phyloP scores from a whole-genome alignment of 2,888 invertebrate species.

The Uloborus plumipes region DNA sequence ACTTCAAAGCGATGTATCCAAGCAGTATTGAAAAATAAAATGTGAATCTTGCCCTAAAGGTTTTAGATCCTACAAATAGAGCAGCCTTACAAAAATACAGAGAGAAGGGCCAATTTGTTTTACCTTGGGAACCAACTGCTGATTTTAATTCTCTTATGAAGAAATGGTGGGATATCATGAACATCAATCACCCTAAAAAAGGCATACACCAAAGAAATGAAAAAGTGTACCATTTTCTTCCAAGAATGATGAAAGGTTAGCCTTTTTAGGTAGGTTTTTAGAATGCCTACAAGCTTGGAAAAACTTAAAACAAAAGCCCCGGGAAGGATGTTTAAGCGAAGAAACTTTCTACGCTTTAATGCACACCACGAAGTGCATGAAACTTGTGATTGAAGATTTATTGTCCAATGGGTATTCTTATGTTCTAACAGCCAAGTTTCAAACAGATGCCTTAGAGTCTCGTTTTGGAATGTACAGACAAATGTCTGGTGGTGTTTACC shows the following conservation, averaged over 20 bases:
- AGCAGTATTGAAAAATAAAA: conserved; percentile 9
- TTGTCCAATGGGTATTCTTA: background rate
- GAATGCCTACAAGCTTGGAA: conserved; percentile 12
- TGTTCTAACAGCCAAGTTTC: conserved; percentile 14
- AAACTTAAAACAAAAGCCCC: background rate
- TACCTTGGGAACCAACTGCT: background rate
- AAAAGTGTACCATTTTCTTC: background rate
- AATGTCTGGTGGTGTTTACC: conserved; percentile 29
- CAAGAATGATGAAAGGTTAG: background rate
- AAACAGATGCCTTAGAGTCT: conserved; percentile 17
- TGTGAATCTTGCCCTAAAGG: background rate
- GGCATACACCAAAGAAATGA: background rate
- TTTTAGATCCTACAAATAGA: conserved; percentile 10
- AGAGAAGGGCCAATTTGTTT: background rate
- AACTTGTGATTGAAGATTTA: background rate
- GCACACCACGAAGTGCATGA: conserved; percentile 8
- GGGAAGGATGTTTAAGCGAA: conserved; percentile 14
- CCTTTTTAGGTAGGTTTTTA: background rate
- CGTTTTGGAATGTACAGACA: conserved; percentile 16
- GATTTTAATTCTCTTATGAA: background rate
- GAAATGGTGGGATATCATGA: conserved; percentile 27
- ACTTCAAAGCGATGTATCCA: conserved; percentile 6
- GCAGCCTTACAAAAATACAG: background rate
- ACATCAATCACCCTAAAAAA: background rate
- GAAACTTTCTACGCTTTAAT: conserved; percentile 20